Evolutionary conservation across 2,113 vertebrate genomes (phyloP).

Genomic region (Lonchura striata): DNA sequence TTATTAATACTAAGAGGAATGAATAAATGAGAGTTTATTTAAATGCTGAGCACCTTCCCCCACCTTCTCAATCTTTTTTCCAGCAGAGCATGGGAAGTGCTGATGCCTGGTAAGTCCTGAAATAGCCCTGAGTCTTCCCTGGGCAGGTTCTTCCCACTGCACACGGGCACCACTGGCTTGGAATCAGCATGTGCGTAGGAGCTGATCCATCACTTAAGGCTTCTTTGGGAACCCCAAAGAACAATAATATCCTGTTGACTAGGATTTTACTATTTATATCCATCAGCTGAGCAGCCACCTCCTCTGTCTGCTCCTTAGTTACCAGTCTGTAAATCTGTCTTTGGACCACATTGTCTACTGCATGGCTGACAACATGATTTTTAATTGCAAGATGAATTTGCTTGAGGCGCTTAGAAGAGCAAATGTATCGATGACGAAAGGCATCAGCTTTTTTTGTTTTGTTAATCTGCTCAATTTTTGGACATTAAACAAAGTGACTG

Average conservation of each 20-base stretch:
- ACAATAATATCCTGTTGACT: slow-evolving; percentile 59
- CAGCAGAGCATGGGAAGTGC: neutral
- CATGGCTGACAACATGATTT: neutral
- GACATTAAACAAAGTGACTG: neutral
- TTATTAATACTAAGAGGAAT: neutral
- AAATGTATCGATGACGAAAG: neutral
- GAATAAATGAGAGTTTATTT: neutral
- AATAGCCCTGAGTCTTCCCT: neutral
- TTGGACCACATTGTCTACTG: neutral
- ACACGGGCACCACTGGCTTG: accelerated
- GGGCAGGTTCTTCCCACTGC: neutral
- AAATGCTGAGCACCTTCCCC: neutral
- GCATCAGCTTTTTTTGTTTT: neutral
- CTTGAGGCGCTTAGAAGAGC: neutral
- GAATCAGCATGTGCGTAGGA: neutral
- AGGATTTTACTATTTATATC: slow-evolving; percentile 61
- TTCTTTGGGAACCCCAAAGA: slow-evolving; percentile 57
- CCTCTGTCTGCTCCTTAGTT: slow-evolving; percentile 41
- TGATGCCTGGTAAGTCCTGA: neutral
- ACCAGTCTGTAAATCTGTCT: slow-evolving; percentile 11
- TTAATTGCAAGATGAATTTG: neutral
- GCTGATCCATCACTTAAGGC: slow-evolving; percentile 40
- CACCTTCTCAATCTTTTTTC: neutral
- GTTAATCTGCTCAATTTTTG: neutral
- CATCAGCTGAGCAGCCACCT: slow-evolving; percentile 13